phyloP scores from a whole-genome alignment of 1,140 invertebrate genomes.

The Orchesella cincta region DNA sequence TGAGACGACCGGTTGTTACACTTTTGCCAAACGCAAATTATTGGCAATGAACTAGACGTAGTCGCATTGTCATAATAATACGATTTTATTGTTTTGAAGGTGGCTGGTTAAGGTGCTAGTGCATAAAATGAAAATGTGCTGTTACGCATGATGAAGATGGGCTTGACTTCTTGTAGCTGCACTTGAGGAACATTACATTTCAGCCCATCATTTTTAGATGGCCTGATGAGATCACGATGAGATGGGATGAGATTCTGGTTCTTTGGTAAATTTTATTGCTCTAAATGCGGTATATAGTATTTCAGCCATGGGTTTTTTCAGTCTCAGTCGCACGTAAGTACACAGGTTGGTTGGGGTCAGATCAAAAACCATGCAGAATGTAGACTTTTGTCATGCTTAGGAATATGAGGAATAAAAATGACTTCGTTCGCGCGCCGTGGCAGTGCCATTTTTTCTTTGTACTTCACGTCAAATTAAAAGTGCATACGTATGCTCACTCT shows the following conservation, averaged over 20 bases:
- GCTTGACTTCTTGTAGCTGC: background rate
- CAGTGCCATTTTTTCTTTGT: too few relatives aligned
- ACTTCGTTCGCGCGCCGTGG: background rate
- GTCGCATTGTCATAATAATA: constrained; percentile 28
- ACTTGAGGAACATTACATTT: background rate
- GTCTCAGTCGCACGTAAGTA: background rate
- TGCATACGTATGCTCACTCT: too few relatives aligned
- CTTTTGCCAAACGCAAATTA: constrained; percentile 27
- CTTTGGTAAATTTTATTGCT: constrained; percentile 8
- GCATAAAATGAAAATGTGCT: background rate
- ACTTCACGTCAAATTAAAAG: too few relatives aligned
- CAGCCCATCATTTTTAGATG: background rate
- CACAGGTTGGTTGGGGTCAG: background rate
- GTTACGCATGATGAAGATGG: constrained; percentile 6
- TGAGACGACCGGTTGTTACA: constrained; percentile 24
- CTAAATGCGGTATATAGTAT: background rate
- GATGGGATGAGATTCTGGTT: constrained; percentile 11
- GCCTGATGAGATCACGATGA: background rate
- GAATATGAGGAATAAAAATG: background rate
- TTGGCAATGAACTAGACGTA: constrained; percentile 23
- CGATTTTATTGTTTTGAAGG: constrained; percentile 26
- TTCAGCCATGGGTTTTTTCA: background rate
- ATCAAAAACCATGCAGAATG: background rate
- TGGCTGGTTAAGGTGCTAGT: background rate
- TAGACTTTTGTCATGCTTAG: background rate